Base-by-base conservation (phyloP, 1,140 invertebrate species). In the Drosophila kepulauana region DNA sequence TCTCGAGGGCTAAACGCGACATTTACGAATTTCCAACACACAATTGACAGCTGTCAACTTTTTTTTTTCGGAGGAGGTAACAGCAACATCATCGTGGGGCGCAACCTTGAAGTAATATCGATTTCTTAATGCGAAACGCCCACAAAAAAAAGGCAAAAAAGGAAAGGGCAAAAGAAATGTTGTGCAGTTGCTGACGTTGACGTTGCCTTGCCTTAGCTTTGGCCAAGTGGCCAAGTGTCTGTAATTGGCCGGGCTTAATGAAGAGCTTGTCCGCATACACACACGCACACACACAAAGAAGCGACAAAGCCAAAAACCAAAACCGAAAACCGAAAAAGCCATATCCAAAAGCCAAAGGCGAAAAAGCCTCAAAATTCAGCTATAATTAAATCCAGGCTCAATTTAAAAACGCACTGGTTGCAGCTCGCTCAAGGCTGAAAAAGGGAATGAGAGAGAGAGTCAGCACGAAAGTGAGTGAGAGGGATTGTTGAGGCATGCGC, bases 61-160 rank as follows among this genome's bases (percentile, higher is more conserved):
- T 63, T 63, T 56, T 33, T 35, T 69, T 38, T 63, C 30, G 13
- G 25, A n/a, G 33, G 10, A 51, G 15, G 5, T 7, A 33, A 33
- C 43, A 67, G 15, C 43, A 10, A 62, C 33, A 33, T 33, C 33
- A 33, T 5, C 33, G 63, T 54, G 61, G 45, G 56, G 58, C 25
- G 35, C 64, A 82, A 88, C 84, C 84, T 87, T 87, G 85, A 88
- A 75, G 75, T 35, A 56, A 46, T 75, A 87, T 87, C 81, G 84
- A 87, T 87, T 82, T n/a, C 57, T 45, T 56, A 25, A 62, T 20
- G 38, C 15, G 28, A 48, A 41, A 66, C 45, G 45, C 49, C 54
- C 49, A 69, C 30, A 35, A 30, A 52, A 38, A 43, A 11, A 41
- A n/a, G 7, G 30, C 6, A n/a, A 38, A 38, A 38, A 38, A 25